A percentile compares a stretch with the other conserved stretches of the same genome.
These are phyloP conservation scores for Entomobrya multifasciata DNA, from an alignment of 2,888 invertebrate species.

Conservation along the genomic window DNA sequence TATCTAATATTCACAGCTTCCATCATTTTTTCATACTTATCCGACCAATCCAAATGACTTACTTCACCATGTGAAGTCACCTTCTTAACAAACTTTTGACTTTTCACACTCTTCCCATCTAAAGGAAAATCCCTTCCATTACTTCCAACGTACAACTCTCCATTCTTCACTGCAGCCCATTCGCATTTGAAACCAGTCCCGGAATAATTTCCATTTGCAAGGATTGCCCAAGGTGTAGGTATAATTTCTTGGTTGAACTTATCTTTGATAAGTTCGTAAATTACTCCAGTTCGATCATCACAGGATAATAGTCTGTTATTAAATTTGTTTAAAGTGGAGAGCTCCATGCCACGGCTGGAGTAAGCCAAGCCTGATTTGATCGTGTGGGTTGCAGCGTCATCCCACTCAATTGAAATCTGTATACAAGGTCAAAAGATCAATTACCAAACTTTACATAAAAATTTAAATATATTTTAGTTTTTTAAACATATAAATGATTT, in stretches of 20 bases:
- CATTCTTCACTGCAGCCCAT: conserved; percentile 97
- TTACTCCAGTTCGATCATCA: conserved; percentile 95
- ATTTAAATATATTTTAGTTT: neutral
- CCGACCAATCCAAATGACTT: conserved; percentile 84
- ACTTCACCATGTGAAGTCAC: conserved; percentile 91
- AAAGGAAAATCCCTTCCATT: conserved; percentile 99
- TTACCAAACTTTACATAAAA: neutral
- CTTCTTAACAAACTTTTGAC: conserved; percentile 96
- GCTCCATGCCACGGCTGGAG: conserved; percentile 96
- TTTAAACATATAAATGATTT: conserved; percentile 18
- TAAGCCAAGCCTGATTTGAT: conserved; percentile 89
- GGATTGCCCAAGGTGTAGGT: conserved; percentile 88
- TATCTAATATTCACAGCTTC: conserved; percentile 88
- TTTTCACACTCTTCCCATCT: conserved; percentile 90
- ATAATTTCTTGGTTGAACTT: conserved; percentile 82
- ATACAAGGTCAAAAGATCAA: neutral
- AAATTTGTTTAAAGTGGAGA: conserved; percentile 96
- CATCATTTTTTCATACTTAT: conserved; percentile 84
- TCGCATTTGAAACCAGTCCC: conserved; percentile 93
- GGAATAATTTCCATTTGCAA: conserved; percentile 82
- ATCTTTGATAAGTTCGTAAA: conserved; percentile 85
- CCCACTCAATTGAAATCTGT: conserved; percentile 87
- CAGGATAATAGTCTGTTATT: conserved; percentile 93
- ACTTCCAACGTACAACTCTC: conserved; percentile 93
- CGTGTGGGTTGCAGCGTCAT: conserved; percentile 84